Evolutionary conservation across 1,140 invertebrate species (phyloP), one percentile per base, ranked within the genome.

Genomic region (Sycophila sp.): DNA sequence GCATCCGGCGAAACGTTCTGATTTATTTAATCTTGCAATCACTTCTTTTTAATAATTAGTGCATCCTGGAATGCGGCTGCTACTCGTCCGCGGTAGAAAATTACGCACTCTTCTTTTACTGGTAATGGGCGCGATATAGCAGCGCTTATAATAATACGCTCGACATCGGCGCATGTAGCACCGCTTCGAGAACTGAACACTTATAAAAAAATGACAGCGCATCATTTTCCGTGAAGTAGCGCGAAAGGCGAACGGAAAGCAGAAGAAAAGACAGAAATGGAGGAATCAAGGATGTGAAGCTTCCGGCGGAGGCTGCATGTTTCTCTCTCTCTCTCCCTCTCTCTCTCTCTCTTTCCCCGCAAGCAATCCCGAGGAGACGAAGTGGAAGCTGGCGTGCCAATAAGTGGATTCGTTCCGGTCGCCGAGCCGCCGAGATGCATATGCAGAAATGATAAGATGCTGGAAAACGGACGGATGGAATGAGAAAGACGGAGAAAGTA

Each of bases 341-440:
- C n/a, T n/a, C n/a, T n/a, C n/a, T n/a, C n/a, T n/a, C n/a, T n/a
- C n/a, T n/a, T n/a, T 19, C 2, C 0, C 28, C 7, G 42, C 22
- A 17, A 34, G 32, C 49, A 64, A 73, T 66, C 60, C n/a, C n/a
- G n/a, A n/a, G n/a, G 69, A 28, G 59, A 70, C 26, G 65, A 17
- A 55, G 40, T 51, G 58, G 49, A 68, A 71, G 51, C 17, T 74
- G 62, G 60, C 71, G 75, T 75, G 69, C 60, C 66, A 69, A 72
- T 76, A 76, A 75, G 73, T 76, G 75, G 73, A 73, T 77, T 76
- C 68, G 68, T 74, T 75, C 68, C 53, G 53, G 36, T 71, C 56
- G 68, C 47, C 42, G 64, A 70, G 32, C 26, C 42, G 32, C 34
- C 65, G 32, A 77, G 49, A 69, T 75, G 69, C 66, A 75, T 71